phyloP scores from a whole-genome alignment of 1,140 invertebrate species.

The Eupristina koningsbergeri region DNA sequence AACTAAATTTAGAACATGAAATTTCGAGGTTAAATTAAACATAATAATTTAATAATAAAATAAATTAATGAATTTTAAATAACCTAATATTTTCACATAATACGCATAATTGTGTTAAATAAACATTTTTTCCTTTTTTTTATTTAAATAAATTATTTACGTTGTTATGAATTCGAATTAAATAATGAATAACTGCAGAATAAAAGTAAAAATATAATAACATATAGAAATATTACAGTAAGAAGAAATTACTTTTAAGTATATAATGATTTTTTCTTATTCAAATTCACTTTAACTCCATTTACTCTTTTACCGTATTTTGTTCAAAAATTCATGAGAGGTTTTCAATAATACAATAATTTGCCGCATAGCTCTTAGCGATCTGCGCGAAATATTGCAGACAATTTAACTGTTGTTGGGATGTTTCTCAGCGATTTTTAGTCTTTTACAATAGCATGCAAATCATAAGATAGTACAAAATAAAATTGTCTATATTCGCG shows the following conservation, averaged over 20 bases:
- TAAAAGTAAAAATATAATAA: not conserved
- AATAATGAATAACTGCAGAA: no score
- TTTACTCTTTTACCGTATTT: not conserved
- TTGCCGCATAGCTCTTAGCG: not conserved
- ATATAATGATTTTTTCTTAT: not conserved
- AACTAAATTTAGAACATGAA: no score
- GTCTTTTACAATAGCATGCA: not conserved
- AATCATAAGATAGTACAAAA: not conserved
- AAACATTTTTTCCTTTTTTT: no score
- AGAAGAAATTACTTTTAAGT: not conserved
- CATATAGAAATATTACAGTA: not conserved
- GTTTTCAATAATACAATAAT: not conserved
- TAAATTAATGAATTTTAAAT: no score
- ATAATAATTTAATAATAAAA: no score
- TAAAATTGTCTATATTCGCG: conserved; percentile 5
- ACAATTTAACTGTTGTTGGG: not conserved
- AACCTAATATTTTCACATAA: no score
- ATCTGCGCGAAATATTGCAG: not conserved
- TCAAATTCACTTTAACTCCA: not conserved
- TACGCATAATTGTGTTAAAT: no score
- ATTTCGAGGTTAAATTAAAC: no score
- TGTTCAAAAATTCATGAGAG: not conserved
- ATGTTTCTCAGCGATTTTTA: not conserved
- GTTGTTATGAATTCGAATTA: no score
- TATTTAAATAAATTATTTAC: no score